A percentile compares a stretch with the other conserved stretches of the same genome.
phyloP scores from a whole-genome alignment of 2,888 invertebrate genomes.

The Diachrysia chrysitis region DNA sequence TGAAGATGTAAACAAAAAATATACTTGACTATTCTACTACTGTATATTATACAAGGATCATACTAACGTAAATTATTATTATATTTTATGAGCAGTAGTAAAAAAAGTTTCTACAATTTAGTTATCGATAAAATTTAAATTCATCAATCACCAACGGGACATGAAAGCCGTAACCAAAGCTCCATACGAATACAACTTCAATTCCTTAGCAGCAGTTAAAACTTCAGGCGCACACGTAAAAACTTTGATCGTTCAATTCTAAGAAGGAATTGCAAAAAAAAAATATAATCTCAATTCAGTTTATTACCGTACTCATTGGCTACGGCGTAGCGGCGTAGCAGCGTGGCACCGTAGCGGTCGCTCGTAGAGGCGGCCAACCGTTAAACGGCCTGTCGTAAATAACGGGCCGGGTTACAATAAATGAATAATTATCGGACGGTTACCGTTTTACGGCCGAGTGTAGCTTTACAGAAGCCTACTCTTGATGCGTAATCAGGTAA shows the following conservation, averaged over 20 bases:
- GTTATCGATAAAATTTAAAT: not conserved
- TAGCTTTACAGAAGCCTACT: slow-evolving; percentile 45
- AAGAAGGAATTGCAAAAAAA: slow-evolving; percentile 40
- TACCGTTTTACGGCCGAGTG: slow-evolving; percentile 69
- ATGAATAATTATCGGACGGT: slow-evolving; percentile 82
- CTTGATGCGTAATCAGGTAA: slow-evolving; percentile 48
- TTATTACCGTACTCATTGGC: slow-evolving; percentile 50
- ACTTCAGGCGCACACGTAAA: slow-evolving; percentile 26
- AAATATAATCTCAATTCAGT: slow-evolving; percentile 47
- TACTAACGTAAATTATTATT: not conserved
- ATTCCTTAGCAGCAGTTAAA: not conserved
- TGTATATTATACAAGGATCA: not conserved
- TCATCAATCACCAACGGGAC: not conserved
- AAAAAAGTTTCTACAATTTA: too few relatives aligned
- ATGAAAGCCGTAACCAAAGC: not conserved
- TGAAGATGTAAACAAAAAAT: too few relatives aligned
- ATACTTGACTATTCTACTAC: too few relatives aligned
- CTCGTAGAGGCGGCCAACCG: slow-evolving; percentile 69
- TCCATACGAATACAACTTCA: not conserved
- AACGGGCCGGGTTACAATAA: slow-evolving; percentile 72
- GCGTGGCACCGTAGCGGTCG: slow-evolving; percentile 58
- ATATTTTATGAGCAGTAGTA: not conserved
- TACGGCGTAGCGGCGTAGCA: slow-evolving; percentile 61
- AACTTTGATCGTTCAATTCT: slow-evolving; percentile 41
- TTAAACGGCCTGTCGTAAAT: slow-evolving; percentile 71